phyloP scores from a whole-genome alignment of 2,113 vertebrate genomes.

The Lepus europaeus region DNA sequence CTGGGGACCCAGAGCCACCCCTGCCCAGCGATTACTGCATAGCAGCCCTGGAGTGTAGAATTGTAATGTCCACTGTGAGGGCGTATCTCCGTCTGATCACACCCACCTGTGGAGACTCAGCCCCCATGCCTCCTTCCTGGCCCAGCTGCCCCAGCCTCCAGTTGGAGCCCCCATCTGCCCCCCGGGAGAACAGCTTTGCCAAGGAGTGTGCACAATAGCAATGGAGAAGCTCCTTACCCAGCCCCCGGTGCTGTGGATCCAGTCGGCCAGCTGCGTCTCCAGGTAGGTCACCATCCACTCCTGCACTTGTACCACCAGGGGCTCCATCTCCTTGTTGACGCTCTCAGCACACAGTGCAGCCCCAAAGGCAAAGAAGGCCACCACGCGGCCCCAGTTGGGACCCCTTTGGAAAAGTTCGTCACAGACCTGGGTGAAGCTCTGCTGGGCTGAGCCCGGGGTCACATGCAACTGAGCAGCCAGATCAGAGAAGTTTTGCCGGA shows the following conservation, averaged over 20 bases:
- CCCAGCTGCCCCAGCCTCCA: conserved; percentile 44
- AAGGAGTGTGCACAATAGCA: conserved; percentile 62
- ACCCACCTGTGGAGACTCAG: conserved; percentile 23
- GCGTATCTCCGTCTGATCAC: conserved; percentile 43
- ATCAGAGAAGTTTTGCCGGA: conserved; percentile 84
- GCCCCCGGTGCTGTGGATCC: conserved; percentile 87
- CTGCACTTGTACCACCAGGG: conserved; percentile 84
- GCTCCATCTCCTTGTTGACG: conserved; percentile 86
- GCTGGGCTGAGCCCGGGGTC: conserved; percentile 84
- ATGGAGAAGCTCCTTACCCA: conserved; percentile 84
- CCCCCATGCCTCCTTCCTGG: conserved; percentile 40
- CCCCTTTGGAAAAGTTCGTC: conserved; percentile 86
- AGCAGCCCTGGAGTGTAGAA: conserved; percentile 69
- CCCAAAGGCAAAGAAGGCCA: conserved; percentile 88
- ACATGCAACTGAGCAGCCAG: conserved; percentile 85
- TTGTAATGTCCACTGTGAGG: not conserved
- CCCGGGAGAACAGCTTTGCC: conserved; percentile 63
- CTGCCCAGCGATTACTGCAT: conserved; percentile 48
- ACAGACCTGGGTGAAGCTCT: conserved; percentile 86
- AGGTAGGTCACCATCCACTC: conserved; percentile 87
- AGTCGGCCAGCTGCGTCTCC: conserved; percentile 84
- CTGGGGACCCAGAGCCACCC: conserved; percentile 62
- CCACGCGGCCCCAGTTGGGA: conserved; percentile 86
- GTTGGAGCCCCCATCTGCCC: conserved; percentile 85
- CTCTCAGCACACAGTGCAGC: conserved; percentile 86